Evolutionary conservation across 53 echinoderm and acorn worm species (phyloP).

Genomic region (Stichopus horrens): DNA sequence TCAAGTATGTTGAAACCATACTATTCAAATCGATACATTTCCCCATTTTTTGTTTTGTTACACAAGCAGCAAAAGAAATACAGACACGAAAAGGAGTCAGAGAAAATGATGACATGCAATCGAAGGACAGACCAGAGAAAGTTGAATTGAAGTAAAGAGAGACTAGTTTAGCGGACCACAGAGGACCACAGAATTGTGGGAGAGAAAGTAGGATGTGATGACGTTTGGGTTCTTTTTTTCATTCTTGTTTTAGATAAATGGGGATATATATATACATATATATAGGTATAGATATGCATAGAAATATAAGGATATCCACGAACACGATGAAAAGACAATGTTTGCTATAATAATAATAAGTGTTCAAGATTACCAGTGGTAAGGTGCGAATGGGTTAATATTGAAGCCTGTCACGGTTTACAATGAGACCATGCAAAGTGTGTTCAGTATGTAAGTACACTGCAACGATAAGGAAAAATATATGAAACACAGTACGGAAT

Average conservation of each 20-base stretch:
- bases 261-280: neutral
- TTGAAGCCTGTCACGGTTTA: slow-evolving; percentile 45
- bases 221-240: neutral
- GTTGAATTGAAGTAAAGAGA: too few relatives aligned
- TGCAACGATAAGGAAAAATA: neutral
- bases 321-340: slow-evolving; percentile 18
- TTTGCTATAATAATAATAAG: slow-evolving; percentile 8
- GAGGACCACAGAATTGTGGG: too few relatives aligned
- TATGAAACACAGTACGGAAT: neutral
- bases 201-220: neutral
- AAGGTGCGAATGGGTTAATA: slow-evolving; percentile 40
- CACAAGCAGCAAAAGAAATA: too few relatives aligned
- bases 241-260: neutral
- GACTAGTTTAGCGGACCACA: too few relatives aligned
- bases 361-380: slow-evolving; percentile 26
- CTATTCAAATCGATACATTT: too few relatives aligned
- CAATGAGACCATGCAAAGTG: slow-evolving; percentile 31
- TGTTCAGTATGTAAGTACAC: neutral
- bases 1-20: too few relatives aligned
- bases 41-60: too few relatives aligned
- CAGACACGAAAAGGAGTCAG: too few relatives aligned
- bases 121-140: neutral
- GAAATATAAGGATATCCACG: slow-evolving; percentile 4
- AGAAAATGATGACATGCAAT: neutral
- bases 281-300: neutral